A percentile compares a stretch with the other conserved stretches of the same genome.
Evolutionary conservation across 2,888 invertebrate genomes (phyloP).

Genomic region (Chironomus tentans): DNA sequence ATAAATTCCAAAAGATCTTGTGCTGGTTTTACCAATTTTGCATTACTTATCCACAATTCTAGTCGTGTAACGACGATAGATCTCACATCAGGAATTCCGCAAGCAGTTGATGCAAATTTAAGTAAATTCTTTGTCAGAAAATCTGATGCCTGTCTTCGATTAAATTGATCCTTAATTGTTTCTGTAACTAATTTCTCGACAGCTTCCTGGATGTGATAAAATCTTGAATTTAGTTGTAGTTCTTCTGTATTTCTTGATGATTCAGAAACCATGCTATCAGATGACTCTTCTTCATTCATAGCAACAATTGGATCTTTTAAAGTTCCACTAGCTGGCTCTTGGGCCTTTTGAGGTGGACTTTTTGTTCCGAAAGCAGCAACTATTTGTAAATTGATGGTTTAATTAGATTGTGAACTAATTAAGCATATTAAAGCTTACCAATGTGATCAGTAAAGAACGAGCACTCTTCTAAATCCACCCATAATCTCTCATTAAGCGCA

Average conservation of each 20-base stretch:
- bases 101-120: slow-evolving; percentile 71
- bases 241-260: slow-evolving; percentile 22
- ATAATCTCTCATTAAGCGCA: slow-evolving; percentile 82
- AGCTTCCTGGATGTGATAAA: slow-evolving; percentile 44
- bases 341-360: slow-evolving; percentile 34
- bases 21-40: slow-evolving; percentile 83
- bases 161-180: slow-evolving; percentile 78
- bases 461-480: slow-evolving; percentile 90
- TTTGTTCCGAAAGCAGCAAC: slow-evolving; percentile 37
- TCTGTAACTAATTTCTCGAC: slow-evolving; percentile 78
- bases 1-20: slow-evolving; percentile 86
- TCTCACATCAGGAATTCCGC: slow-evolving; percentile 71
- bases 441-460: slow-evolving; percentile 87
- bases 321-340: slow-evolving; percentile 31
- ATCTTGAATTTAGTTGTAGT: slow-evolving; percentile 3
- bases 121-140: slow-evolving; percentile 83
- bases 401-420: too few relatives aligned
- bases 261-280: slow-evolving; percentile 21
- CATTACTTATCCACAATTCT: slow-evolving; percentile 92
- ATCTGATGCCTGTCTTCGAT: slow-evolving; percentile 74
- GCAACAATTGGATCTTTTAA: slow-evolving; percentile 31
- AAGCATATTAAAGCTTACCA: slow-evolving; percentile 61
- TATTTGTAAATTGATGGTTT: neutral
- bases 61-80: slow-evolving; percentile 48
- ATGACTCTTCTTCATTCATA: slow-evolving; percentile 45